Percentiles rank a stretch among this genome's conserved stretches.
Conservation (phyloP, 1,140 invertebrate genomes). For the Drosophila nikananu region DNA sequence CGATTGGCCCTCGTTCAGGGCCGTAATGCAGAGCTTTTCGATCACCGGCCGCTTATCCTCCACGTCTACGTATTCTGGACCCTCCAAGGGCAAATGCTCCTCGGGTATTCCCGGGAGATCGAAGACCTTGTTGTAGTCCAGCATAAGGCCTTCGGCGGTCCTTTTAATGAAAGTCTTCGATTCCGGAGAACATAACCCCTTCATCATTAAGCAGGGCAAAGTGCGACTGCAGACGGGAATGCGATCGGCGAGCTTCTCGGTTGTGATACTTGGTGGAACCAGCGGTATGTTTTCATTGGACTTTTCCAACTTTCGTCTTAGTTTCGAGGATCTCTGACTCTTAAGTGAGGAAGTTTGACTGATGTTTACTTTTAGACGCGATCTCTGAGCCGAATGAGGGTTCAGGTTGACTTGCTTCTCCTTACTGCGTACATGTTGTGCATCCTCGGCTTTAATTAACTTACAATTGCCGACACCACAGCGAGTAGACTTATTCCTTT, state of each 20-base stretch:
- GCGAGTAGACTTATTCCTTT: neutral
- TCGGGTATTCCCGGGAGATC: conserved; percentile 1
- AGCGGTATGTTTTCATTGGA: rapidly evolving
- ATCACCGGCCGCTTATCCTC: conserved; percentile 34
- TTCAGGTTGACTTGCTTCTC: too few species aligned
- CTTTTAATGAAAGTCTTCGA: neutral
- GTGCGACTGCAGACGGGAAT: conserved; percentile 20
- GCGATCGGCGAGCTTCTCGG: conserved; percentile 11
- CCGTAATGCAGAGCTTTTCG: conserved; percentile 25
- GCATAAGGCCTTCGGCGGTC: neutral
- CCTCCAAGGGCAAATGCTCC: neutral
- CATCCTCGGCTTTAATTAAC: neutral
- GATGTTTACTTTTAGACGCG: neutral
- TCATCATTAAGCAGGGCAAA: neutral
- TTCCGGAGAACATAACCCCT: neutral
- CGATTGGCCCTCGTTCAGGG: neutral
- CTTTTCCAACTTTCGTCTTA: neutral
- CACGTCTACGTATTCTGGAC: conserved; percentile 1
- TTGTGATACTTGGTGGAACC: too few species aligned
- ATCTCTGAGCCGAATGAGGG: too few species aligned
- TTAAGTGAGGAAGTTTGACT: neutral
- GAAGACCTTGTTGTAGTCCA: conserved; percentile 54
- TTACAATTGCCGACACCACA: conserved; percentile 7
- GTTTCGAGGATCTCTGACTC: neutral
- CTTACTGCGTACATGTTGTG: neutral